phyloP scores from a whole-genome alignment of 2,888 invertebrate genomes.

The Trichopria drosophilae region DNA sequence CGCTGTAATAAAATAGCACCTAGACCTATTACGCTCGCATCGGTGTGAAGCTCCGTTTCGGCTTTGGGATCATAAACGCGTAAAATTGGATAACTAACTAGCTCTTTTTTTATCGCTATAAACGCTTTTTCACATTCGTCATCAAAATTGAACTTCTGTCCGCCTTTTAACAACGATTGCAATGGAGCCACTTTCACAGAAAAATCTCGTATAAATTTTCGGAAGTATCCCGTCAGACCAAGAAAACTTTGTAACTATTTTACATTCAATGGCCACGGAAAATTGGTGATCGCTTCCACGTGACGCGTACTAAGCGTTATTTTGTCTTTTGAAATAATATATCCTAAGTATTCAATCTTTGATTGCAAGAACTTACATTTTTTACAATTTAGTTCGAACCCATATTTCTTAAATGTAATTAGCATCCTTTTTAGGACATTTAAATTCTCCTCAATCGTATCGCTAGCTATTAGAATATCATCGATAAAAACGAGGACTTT shows the following conservation, averaged over 20 bases:
- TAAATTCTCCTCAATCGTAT: constrained; percentile 2
- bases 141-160: background rate
- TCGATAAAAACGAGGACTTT: background rate
- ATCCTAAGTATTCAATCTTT: too few species aligned
- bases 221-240: background rate
- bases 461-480: background rate
- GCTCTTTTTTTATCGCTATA: background rate
- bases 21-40: constrained; percentile 3
- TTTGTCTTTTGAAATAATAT: constrained; percentile 8
- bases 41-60: too few species aligned
- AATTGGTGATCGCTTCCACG: background rate
- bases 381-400: too few species aligned
- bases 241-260: background rate
- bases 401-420: too few species aligned
- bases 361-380: too few species aligned
- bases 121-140: background rate
- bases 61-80: too few species aligned
- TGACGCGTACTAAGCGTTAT: too few species aligned
- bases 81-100: background rate
- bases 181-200: background rate
- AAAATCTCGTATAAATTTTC: constrained; percentile 7
- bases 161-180: background rate
- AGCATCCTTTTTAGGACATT: background rate
- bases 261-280: background rate
- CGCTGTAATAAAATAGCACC: constrained; percentile 12